A percentile compares a stretch with the other conserved stretches of the same genome.
These are phyloP conservation scores for Ptilodon capucinus DNA, from an alignment of 2,888 invertebrate species.

Conservation along the genomic window DNA sequence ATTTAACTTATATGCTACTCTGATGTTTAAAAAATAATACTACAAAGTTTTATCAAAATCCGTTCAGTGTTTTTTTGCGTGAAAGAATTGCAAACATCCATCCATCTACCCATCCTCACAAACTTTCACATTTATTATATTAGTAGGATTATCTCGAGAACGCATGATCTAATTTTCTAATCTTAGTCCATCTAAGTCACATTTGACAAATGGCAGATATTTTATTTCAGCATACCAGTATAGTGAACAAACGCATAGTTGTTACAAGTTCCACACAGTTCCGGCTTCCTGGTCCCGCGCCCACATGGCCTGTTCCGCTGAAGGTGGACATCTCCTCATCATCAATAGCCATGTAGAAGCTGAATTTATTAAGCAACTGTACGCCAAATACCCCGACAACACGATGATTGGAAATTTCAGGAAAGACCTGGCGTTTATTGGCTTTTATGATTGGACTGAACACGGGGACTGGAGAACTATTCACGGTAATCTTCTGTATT, in stretches of 20 bases:
- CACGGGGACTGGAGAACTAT: slow-evolving; percentile 44
- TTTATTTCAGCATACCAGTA: neutral
- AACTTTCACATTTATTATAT: too few relatives aligned
- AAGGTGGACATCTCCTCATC: neutral
- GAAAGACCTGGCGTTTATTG: slow-evolving; percentile 38
- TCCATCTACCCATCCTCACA: too few relatives aligned
- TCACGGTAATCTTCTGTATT: slow-evolving; percentile 30
- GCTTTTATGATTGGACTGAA: slow-evolving; percentile 43
- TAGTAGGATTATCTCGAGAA: neutral
- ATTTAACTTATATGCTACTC: too few relatives aligned
- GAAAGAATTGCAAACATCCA: too few relatives aligned
- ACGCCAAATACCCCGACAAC: slow-evolving; percentile 27
- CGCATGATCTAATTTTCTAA: neutral
- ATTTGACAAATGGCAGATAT: too few relatives aligned
- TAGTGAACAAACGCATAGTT: too few relatives aligned
- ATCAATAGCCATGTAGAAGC: slow-evolving; percentile 45
- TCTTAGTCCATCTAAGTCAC: too few relatives aligned
- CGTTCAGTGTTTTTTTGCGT: too few relatives aligned
- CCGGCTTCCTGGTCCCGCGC: neutral
- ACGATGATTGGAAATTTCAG: slow-evolving; percentile 21
- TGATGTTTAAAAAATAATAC: too few relatives aligned
- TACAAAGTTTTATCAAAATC: too few relatives aligned
- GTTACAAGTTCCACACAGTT: too few relatives aligned
- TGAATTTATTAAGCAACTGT: slow-evolving; percentile 33
- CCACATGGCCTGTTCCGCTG: neutral